A percentile compares a stretch with the other conserved stretches of the same genome.
These are phyloP conservation scores for Hapalemur alaotrensis DNA, from an alignment of 2,797 vertebrate species.

Conservation along the genomic window DNA sequence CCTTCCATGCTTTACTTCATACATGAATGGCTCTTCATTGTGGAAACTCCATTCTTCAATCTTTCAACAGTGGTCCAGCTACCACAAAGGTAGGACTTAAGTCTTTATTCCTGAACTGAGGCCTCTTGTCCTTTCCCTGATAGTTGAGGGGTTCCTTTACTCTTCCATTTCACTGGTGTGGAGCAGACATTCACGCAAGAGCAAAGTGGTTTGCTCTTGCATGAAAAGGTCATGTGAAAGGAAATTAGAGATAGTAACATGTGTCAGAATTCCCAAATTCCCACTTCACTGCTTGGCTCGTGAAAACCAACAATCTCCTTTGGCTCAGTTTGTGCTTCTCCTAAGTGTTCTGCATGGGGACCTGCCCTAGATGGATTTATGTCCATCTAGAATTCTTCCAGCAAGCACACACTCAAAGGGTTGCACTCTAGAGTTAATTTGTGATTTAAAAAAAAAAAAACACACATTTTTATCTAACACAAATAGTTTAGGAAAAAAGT, in stretches of 20 bases:
- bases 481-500: neutral
- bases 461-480: neutral
- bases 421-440: neutral
- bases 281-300: neutral
- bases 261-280: neutral
- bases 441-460: neutral
- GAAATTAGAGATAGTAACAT: neutral
- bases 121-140: neutral
- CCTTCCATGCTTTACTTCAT: neutral
- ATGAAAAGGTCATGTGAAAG: neutral
- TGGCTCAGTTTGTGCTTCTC: neutral
- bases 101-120: neutral
- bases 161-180: neutral
- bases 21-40: neutral
- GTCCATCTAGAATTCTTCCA: neutral
- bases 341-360: neutral
- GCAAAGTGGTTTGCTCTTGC: neutral
- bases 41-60: neutral
- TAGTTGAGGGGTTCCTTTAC: neutral
- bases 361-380: neutral
- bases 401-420: neutral
- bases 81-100: neutral
- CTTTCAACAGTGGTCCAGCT: neutral
- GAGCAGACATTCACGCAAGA: neutral
- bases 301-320: neutral